Base-by-base conservation (phyloP, 2,888 invertebrate genomes). In the Lepidocyrtinus sp. region DNA sequence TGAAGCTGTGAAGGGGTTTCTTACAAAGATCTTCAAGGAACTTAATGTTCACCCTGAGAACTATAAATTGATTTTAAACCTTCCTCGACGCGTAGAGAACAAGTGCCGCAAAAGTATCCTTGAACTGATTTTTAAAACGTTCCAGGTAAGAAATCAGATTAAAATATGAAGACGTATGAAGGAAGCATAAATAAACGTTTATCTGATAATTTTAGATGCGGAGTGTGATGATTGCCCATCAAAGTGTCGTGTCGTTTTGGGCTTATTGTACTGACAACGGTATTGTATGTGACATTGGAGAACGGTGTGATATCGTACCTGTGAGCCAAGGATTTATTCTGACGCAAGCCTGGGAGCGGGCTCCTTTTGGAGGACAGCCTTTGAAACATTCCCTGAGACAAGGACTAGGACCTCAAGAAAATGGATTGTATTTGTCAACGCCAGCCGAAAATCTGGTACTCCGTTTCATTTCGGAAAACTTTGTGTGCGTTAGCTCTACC, bases 201-300 rank as follows among this genome's bases (percentile, higher is more conserved):
- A n/a, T n/a, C n/a, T n/a, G n/a, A n/a, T n/a, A n/a, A n/a, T 74
- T 22, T 17, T 36, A 86, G 86, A 77, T 83, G 17, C 82, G 85
- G 27, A 86, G 87, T 67, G 86, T 81, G n/a, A 77, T 87, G 71
- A 69, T 87, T 24, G 85, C 85, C 26, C 89, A 90, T 81, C 91
- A 92, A 87, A 89, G 91, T 5, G 89, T 91, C 15, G 88, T 91
- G 63, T 89, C 91, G 21, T 89, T 92, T 25, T 91, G 91, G 88
- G 90, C 91, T 1, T 92, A 92, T 87, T 90, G 90, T 78, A 89
- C 90, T 24, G 90, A 90, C 1, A 91, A 91, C 7, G 92, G 92
- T 21, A 90, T 92, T 67, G 90, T 92, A 27, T 91, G 91, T 19
- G 91, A 92, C 87, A 89, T 92, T 68, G 92, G 92, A 25, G 91